phyloP scores from a whole-genome alignment of 2,113 vertebrate species.

The Notarius quadriscutis region DNA sequence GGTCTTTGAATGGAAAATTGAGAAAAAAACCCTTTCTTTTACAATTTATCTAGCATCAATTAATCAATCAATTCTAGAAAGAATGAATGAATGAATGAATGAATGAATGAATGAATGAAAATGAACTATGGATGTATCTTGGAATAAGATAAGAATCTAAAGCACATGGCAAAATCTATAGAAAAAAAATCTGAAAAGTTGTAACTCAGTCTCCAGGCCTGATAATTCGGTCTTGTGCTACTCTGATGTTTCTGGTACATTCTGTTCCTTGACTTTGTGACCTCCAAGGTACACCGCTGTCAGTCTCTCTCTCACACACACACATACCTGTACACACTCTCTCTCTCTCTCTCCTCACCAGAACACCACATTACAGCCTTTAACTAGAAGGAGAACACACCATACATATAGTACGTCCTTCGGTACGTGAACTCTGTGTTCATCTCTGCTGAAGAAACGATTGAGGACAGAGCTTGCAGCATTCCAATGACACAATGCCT shows the following conservation, averaged over 20 bases:
- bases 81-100: too few relatives aligned
- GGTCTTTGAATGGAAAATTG: background rate
- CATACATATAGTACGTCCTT: background rate
- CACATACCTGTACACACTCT: too few relatives aligned
- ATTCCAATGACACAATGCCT: background rate
- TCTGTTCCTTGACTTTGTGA: slow-evolving; percentile 35
- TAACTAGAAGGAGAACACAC: background rate
- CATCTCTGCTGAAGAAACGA: slow-evolving; percentile 1
- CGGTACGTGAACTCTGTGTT: slow-evolving; percentile 13
- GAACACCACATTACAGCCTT: background rate
- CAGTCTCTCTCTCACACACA: background rate
- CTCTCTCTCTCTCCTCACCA: too few relatives aligned
- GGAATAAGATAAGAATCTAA: background rate
- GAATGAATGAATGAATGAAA: background rate
- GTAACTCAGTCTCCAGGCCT: background rate
- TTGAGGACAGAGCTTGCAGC: background rate
- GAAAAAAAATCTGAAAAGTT: background rate
- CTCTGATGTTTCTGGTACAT: slow-evolving; percentile 29
- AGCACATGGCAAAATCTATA: background rate
- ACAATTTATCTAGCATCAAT: background rate
- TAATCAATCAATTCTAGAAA: background rate
- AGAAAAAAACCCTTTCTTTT: background rate
- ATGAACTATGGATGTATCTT: background rate
- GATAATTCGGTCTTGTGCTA: background rate
- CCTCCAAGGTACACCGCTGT: slow-evolving; percentile 15